Conservation (phyloP, 2,113 vertebrate species). For the Pseudopipra pipra region DNA sequence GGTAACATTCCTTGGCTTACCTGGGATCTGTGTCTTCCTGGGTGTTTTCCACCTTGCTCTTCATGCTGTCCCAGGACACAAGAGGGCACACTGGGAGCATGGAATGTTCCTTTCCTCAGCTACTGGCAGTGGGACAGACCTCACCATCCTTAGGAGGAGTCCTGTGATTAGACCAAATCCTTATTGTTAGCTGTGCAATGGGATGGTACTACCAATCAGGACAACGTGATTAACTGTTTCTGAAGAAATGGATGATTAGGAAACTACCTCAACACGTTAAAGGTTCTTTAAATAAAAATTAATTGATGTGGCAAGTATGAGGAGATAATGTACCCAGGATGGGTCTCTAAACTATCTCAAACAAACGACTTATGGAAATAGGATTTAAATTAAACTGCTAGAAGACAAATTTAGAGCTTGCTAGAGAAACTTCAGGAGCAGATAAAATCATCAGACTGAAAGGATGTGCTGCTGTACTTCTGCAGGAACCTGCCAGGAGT, state of each 20-base stretch:
- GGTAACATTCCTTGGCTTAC: constrained; percentile 70
- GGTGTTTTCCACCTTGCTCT: neutral
- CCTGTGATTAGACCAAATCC: neutral
- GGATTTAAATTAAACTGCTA: neutral
- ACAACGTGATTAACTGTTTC: neutral
- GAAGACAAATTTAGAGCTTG: neutral
- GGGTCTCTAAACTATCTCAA: neutral
- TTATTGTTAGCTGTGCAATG: rapidly evolving
- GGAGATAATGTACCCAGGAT: neutral
- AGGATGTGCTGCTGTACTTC: neutral
- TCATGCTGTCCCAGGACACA: neutral
- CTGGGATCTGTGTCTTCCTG: neutral
- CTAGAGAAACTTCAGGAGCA: neutral
- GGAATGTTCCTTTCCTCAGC: rapidly evolving
- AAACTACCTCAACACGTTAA: neutral
- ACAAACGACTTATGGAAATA: neutral
- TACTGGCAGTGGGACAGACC: neutral
- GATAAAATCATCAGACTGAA: neutral
- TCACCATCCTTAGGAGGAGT: neutral
- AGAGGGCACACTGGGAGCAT: constrained; percentile 42
- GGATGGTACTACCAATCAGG: neutral
- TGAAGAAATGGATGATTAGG: neutral
- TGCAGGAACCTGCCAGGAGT: neutral
- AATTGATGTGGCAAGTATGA: neutral
- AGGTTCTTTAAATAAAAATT: neutral